phyloP scores from a whole-genome alignment of 2,113 vertebrate species.

The human (Homo sapiens) region DNA sequence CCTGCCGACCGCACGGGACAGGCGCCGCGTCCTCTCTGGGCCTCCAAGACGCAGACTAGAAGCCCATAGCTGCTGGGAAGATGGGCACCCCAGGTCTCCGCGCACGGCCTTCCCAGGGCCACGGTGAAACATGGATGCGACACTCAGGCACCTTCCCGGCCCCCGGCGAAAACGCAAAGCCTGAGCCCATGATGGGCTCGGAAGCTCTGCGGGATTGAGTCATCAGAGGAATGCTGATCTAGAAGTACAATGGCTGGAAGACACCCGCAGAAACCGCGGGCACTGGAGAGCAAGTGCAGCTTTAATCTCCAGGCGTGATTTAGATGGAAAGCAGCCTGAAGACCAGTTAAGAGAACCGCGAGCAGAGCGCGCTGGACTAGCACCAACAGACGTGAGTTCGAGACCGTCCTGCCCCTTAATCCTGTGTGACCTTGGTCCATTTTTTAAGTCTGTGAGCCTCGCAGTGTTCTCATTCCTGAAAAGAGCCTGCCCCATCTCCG shows the following conservation, averaged over 20 bases:
- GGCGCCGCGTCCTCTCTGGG: fast-evolving
- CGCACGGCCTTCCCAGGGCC: not conserved
- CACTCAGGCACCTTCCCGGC: not conserved
- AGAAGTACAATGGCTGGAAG: not conserved
- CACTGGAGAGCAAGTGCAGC: not conserved
- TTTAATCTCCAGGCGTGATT: not conserved
- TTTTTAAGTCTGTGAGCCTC: not conserved
- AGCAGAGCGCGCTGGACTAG: not conserved
- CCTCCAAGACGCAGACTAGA: not conserved
- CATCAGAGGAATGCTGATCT: not conserved
- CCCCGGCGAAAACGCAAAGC: not conserved
- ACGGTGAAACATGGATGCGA: not conserved
- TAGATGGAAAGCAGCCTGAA: not conserved
- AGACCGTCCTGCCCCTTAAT: not conserved
- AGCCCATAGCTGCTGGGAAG: not conserved
- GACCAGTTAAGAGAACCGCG: not conserved
- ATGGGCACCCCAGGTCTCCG: not conserved
- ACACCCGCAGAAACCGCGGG: fast-evolving
- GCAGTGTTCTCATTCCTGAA: not conserved
- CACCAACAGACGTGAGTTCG: not conserved
- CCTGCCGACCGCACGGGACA: fast-evolving
- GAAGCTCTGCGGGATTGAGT: not conserved
- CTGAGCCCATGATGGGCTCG: not conserved
- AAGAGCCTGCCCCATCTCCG: not conserved
- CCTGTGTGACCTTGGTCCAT: not conserved